A percentile compares a stretch with the other conserved stretches of the same genome.
phyloP scores from a whole-genome alignment of 1,140 invertebrate species.

The Drosophila pallidifrons region DNA sequence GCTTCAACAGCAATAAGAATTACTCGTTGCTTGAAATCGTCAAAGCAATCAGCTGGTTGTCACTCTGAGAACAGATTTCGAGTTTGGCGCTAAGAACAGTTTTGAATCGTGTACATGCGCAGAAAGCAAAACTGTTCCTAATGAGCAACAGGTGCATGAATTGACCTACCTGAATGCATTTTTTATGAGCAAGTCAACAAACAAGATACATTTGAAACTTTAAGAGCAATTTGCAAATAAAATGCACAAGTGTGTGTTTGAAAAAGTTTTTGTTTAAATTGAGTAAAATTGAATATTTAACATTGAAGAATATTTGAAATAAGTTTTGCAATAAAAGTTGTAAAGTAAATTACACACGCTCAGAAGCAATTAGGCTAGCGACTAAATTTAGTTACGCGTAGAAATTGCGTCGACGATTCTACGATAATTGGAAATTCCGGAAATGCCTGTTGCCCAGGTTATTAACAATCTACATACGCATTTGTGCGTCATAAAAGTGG shows the following conservation, averaged over 20 bases:
- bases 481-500: background rate
- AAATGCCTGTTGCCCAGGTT: background rate
- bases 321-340: slow-evolving; percentile 4
- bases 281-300: slow-evolving; percentile 12
- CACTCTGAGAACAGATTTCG: slow-evolving; percentile 1
- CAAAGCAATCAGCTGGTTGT: slow-evolving; percentile 7
- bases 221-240: slow-evolving; percentile 1
- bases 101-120: slow-evolving; percentile 32
- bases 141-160: slow-evolving; percentile 57
- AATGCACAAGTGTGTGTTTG: slow-evolving; percentile 15
- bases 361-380: background rate
- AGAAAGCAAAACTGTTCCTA: slow-evolving; percentile 42
- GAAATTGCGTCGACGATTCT: background rate
- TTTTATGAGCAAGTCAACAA: slow-evolving; percentile 54
- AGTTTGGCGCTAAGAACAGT: slow-evolving; percentile 22
- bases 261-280: slow-evolving; percentile 7
- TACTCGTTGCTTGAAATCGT: slow-evolving; percentile 5
- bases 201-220: slow-evolving; percentile 10
- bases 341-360: slow-evolving; percentile 2
- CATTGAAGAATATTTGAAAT: background rate
- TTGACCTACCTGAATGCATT: slow-evolving; percentile 70
- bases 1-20: background rate
- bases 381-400: background rate
- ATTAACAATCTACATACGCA: slow-evolving; percentile 22
- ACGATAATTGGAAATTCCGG: slow-evolving; percentile 5